These are phyloP conservation scores for Sciurus niger DNA, from an alignment of 2,113 vertebrate species.

Conservation along the genomic window DNA sequence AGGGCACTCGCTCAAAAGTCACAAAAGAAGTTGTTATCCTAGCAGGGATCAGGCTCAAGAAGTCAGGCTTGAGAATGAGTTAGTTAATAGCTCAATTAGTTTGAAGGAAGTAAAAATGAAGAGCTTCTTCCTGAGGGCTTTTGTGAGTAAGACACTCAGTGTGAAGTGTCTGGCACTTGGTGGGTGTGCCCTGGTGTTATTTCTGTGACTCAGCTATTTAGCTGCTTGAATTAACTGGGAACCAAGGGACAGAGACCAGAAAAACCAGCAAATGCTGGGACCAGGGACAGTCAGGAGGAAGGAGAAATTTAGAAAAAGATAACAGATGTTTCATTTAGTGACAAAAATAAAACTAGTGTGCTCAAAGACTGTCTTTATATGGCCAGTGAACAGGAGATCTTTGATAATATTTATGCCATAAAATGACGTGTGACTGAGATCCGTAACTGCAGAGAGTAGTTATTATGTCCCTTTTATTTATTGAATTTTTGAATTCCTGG, in stretches of 20 bases:
- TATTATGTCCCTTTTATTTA: background rate
- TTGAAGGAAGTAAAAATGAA: background rate
- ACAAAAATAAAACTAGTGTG: background rate
- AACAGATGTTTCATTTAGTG: background rate
- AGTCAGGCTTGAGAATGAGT: background rate
- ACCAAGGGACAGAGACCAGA: background rate
- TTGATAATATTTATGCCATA: background rate
- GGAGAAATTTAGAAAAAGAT: background rate
- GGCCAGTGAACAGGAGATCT: background rate
- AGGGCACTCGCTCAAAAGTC: background rate
- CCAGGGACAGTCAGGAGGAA: background rate
- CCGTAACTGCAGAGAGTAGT: background rate
- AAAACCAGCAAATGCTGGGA: background rate
- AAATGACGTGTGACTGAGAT: background rate
- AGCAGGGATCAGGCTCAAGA: background rate
- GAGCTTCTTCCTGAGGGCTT: background rate
- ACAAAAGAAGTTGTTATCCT: background rate
- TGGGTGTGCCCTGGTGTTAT: background rate
- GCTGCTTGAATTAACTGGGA: background rate
- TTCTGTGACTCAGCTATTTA: background rate
- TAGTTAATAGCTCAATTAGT: background rate
- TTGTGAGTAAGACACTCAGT: background rate
- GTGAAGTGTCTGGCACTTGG: fast-evolving
- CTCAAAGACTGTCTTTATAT: background rate
- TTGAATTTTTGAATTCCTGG: background rate